Evolutionary conservation across 2,113 vertebrate genomes (phyloP), one percentile per base, ranked within the genome.

Genomic region (Poecilia latipinna): DNA sequence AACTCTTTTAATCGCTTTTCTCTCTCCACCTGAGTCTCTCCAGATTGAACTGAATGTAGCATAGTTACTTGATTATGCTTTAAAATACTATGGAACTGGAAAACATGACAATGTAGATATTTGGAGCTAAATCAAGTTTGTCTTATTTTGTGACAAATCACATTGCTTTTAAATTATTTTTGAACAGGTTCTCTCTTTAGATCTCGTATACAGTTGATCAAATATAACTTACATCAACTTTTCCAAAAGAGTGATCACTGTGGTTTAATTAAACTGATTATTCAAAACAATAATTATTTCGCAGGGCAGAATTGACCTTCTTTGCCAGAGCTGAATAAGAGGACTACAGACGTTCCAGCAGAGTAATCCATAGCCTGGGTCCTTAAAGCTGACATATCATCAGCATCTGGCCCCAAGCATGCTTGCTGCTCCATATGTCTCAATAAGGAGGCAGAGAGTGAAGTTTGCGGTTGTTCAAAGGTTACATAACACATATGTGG

Each of bases 301-400:
- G 57, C 77, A 77, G 77, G 72, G 80, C 72, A 85, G 84, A 82
- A 72, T 79, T 75, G 78, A 72, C 69, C 79, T 80, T 68, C 68
- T 66, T 72, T 80, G 80, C 75, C 83, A 33, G 35, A 77, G 80
- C 84, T 75, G 76, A 83, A 80, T 82, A 78, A 74, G 85, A 85
- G 82, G 57, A 71, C 84, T 86, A 61, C 82, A 89, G 83, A 90
- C 91, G 91, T 91, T 92, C 88, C 85, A 88, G 72, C 83, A 90
- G 91, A 81, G 81, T 84, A 90, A 88, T 91, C 86, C 88, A 90
- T 64, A 78, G 87, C 80, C 89, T 86, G 75, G 79, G 86, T 91
- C 89, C 80, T 82, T 83, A 87, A 87, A 84, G 82, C 88, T 91
- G 91, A 89, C 92, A 90, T 86, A 89, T 84, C 82, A 74, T 91